phyloP scores from a whole-genome alignment of 2,113 vertebrate genomes.

The Anguilla japonica region DNA sequence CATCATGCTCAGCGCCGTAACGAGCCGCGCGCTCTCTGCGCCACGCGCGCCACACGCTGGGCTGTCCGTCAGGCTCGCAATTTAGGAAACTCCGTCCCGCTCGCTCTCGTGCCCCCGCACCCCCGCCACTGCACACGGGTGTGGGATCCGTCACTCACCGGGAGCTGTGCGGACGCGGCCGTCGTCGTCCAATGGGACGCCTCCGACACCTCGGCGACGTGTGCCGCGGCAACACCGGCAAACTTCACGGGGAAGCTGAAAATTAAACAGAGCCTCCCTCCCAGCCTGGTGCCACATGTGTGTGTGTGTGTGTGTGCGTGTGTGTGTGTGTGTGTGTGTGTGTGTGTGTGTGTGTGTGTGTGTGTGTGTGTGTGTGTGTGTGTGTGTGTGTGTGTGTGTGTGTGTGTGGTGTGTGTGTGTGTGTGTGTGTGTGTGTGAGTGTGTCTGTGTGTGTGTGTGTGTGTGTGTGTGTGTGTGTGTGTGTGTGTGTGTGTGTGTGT shows the following conservation, averaged over 20 bases:
- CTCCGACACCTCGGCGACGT: neutral
- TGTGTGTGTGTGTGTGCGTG: slow-evolving; percentile 32
- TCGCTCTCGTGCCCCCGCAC: neutral
- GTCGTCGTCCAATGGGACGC: neutral
- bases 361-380: neutral
- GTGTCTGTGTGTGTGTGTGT: no score
- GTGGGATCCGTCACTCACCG: no score
- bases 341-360: neutral
- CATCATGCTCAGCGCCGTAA: no score
- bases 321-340: slow-evolving; percentile 29
- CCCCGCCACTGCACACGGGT: no score
- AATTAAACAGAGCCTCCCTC: slow-evolving; percentile 74
- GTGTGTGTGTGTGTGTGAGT: no score
- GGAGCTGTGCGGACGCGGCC: neutral
- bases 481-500: no score
- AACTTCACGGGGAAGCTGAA: slow-evolving; percentile 69
- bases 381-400: neutral
- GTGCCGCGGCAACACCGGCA: slow-evolving; percentile 44
- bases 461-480: no score
- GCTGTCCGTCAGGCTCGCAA: neutral
- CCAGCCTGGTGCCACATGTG: slow-evolving; percentile 45
- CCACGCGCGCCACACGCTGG: neutral
- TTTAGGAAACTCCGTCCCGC: neutral
- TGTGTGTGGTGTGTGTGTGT: no score
- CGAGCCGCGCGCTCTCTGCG: neutral